Evolutionary conservation across 64 coral and sea anemone genomes (phyloP), one percentile per base, ranked within the genome.

Genomic region (Montipora sp.): DNA sequence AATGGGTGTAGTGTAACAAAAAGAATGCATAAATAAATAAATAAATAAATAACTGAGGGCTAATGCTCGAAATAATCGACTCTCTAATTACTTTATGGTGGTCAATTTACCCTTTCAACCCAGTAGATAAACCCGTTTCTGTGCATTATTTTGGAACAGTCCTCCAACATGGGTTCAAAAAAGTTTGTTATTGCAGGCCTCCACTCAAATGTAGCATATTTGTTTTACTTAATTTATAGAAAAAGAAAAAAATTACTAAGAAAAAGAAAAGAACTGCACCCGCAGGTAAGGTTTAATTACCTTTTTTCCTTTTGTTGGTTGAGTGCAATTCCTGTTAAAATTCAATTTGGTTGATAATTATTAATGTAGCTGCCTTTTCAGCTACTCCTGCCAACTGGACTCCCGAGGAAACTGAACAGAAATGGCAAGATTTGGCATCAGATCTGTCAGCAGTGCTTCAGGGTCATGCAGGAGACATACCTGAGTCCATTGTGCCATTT

Each of bases 401-500:
- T 3, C 36, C 72, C 12, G 94, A 96, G 45, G 83, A 99, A 91
- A 90, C 80, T 23, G 98, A 99, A 20, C 79, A 94, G 59, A 96
- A 81, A 76, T 99, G 98, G 98, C 94, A 96, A 59, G 89, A 81
- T 74, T 53, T 99, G 13, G 84, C 94, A 70, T 80, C 94, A 75
- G 98, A 96, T 44, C 83, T 99, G 36, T 99, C 98, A 11, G 84
- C 98, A 21, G 50, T 78, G 19, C 83, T 99, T 72, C 98, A 99
- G 83, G 95, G 92, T 20, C 88, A 93, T 75, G 90, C 65, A 50
- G 98, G 92, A 47, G 92, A 91, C 19, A 89, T 99, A 59, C 92
- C 98, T 27, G 89, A 96, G 24, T 94, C 92, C 18, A 77, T 80
- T 53, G 83, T 88, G 5, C 98, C 98, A 16, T 99, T 99, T 92